A percentile compares a stretch with the other conserved stretches of the same genome.
These are phyloP conservation scores for Neogobius melanostomus DNA, from an alignment of 2,113 vertebrate genomes.

Conservation along the genomic window DNA sequence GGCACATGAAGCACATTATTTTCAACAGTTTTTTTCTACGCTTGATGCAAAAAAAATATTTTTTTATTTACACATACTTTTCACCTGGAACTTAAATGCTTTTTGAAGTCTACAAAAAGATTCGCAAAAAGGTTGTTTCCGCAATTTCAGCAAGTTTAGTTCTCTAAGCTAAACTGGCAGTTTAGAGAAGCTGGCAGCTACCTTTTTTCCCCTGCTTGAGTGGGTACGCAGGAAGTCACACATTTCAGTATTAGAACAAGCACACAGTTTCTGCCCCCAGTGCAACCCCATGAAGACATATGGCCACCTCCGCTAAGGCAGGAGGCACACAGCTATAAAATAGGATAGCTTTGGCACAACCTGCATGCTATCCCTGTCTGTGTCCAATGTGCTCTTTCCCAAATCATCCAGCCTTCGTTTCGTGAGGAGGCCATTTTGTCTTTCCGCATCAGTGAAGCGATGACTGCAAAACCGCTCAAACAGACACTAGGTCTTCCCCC, in stretches of 20 bases:
- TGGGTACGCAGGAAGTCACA: slow-evolving; percentile 44
- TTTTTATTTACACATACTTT: no score
- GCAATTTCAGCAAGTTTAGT: slow-evolving; percentile 1
- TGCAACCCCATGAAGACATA: slow-evolving; percentile 58
- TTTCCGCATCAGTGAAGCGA: slow-evolving; percentile 43
- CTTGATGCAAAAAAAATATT: no score
- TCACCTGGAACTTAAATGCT: no score
- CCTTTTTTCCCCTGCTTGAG: slow-evolving; percentile 39
- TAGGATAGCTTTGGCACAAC: slow-evolving; percentile 46
- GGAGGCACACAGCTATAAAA: slow-evolving; percentile 33
- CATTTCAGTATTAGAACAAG: slow-evolving; percentile 17
- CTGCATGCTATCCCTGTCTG: slow-evolving; percentile 14
- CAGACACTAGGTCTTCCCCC: slow-evolving; percentile 22
- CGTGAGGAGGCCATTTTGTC: slow-evolving; percentile 54
- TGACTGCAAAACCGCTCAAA: slow-evolving; percentile 38
- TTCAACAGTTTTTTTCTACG: no score
- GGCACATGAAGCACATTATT: no score
- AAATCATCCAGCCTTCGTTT: slow-evolving; percentile 48
- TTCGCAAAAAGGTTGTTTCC: slow-evolving; percentile 3
- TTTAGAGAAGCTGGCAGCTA: slow-evolving; percentile 11
- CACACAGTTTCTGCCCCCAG: slow-evolving; percentile 21
- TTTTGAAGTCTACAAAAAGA: background rate
- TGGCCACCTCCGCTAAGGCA: slow-evolving; percentile 50
- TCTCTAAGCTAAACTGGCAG: slow-evolving; percentile 7
- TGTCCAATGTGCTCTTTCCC: slow-evolving; percentile 29